Evolutionary conservation across 2,113 vertebrate species (phyloP).

Genomic region (Natator depressus): DNA sequence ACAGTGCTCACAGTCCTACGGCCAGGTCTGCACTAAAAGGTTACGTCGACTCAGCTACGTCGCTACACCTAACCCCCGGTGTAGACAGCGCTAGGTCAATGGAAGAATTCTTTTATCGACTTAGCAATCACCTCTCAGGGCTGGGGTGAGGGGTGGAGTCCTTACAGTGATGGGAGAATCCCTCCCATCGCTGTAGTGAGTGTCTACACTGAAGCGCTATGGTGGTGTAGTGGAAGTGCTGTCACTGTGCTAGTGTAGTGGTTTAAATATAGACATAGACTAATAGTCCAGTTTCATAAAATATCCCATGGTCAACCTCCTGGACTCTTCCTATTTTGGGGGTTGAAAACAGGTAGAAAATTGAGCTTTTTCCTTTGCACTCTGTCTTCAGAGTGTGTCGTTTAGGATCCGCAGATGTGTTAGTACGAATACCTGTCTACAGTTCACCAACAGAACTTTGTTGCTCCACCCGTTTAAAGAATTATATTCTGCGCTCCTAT

Average conservation of each 20-base stretch:
- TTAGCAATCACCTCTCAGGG: too few relatives aligned
- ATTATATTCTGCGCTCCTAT: not conserved
- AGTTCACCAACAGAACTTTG: not conserved
- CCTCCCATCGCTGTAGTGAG: not conserved
- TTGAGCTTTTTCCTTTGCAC: too few relatives aligned
- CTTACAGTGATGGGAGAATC: not conserved
- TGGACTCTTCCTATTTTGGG: not conserved
- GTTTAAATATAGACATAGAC: not conserved
- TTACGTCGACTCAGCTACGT: too few relatives aligned
- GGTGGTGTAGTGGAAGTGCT: not conserved
- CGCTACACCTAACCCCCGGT: too few relatives aligned
- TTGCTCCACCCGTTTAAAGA: not conserved
- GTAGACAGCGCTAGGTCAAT: too few relatives aligned
- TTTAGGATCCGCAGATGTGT: not conserved
- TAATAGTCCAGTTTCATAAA: not conserved
- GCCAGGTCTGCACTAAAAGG: too few relatives aligned
- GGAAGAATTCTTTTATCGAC: too few relatives aligned
- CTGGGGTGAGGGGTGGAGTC: too few relatives aligned
- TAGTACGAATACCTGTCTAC: not conserved
- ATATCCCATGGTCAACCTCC: not conserved
- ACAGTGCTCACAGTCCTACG: too few relatives aligned
- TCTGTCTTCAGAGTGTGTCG: too few relatives aligned
- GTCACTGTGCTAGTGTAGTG: not conserved
- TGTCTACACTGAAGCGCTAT: too few relatives aligned
- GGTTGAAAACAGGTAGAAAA: too few relatives aligned